Evolutionary conservation across 1,140 invertebrate species (phyloP), one percentile per base, ranked within the genome.

Genomic region (Leptinotarsa lineolata): DNA sequence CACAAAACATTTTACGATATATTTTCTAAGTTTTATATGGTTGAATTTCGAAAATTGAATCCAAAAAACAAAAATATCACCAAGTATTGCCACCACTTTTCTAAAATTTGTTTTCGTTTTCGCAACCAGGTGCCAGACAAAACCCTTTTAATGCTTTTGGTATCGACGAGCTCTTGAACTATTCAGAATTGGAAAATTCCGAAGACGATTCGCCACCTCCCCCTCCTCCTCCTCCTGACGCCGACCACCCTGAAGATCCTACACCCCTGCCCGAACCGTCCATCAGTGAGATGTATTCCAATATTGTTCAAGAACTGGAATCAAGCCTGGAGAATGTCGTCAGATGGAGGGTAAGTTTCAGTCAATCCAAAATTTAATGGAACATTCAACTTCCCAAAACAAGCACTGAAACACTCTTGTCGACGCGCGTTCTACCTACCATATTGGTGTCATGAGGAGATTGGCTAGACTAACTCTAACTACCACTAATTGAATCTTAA

Each of bases 131-230:
- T 63, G 4, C 60, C 13, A 66, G 64, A 39, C 15, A 6, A 18
- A 39, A 15, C 15, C 15, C 15, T 44, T 39, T 12, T 24, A 39
- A 22, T 18, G 16, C 64, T 54, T 79, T 80, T 60, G 77, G 75
- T 6, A 65, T 79, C 15, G 83, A 84, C 74, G 82, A 83, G 72
- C 76, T 84, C 1, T 81, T 83, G n/a, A 83, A 83, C 66, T 84
- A 81, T 73, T 80, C 82, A 2, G 82, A 84, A 64, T 73, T 81
- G 13, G 78, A 77, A 12, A 79, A 77, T 58, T 76, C 78, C 2
- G 81, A 81, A 69, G 79, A 79, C 18, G 77, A 77, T 72, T 64
- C 73, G 0, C 64, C 66, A 18, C 61, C 75, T 3, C 45, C 48
- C 3, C 54, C 70, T 22, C 54, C 63, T 8, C 59, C 45, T n/a